Base-by-base conservation (phyloP, 2,797 vertebrate species). In the Masticophis lateralis region DNA sequence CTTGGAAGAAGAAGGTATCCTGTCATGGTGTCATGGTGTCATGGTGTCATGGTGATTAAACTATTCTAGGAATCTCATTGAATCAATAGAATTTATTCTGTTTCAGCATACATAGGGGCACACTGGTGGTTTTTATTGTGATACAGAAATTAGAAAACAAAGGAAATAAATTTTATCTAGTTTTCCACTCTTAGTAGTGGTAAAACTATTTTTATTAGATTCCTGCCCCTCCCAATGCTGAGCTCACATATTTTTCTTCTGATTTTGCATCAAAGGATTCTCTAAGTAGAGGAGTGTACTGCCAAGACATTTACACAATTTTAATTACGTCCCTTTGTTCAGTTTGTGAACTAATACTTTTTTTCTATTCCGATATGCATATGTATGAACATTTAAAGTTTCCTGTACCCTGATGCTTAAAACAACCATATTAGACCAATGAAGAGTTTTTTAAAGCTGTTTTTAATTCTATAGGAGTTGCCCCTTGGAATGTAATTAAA, bases 401-500 rank as follows among this genome's bases (percentile, higher is more conserved):
- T 89, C 63, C 0, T 43, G 90, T 92, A 91, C 8, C 60, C 74
- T 95, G 27, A 5, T 92, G 79, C 93, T 96, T 97, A 91, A 97
- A 96, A 96, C 93, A 94, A 61, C 90, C 92, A 87, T 5, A 14
- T 89, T 94, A 96, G 94, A 93, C 88, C 96, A 95, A 96, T 89
- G 92, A 95, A 83, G 22, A 43, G 37, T 59, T 88, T 94, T 91
- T 32, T 22, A 96, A 47, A 61, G 79, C 61, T 86, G 86, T 93
- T 96, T 93, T 91, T 95, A 97, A 95, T 96, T 96, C 94, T 95
- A 89, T 92, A 93, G 90, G 96, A 96, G 96, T 93, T 96, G 89
- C 69, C 94, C 94, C 94, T 96, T 94, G 92, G 91, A 96, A 97
- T 51, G 28, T 95, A 97, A 97, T 97, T 96, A 97, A 97, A 96